Evolutionary conservation across 1,140 invertebrate species (phyloP).

Genomic region (Rhizoglyphus robini): DNA sequence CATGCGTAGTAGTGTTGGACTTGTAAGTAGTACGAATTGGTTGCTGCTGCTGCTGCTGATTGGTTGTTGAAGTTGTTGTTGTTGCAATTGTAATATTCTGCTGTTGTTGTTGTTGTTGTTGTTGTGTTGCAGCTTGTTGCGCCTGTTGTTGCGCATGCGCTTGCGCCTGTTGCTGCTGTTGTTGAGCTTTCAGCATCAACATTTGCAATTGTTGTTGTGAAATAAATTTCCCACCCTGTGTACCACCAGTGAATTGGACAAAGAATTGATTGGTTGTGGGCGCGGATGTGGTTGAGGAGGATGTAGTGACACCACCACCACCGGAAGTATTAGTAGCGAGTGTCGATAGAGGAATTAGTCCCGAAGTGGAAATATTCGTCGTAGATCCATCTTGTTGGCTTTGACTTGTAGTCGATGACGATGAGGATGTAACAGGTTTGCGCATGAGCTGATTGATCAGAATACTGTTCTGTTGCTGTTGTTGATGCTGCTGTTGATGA

Average conservation of each 20-base stretch:
- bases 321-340: too few species aligned
- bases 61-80: not conserved
- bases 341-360: too few species aligned
- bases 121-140: too few species aligned
- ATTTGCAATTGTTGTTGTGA: too few species aligned
- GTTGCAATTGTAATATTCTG: not conserved
- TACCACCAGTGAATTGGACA: too few species aligned
- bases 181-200: too few species aligned
- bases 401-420: not conserved
- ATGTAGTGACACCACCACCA: not conserved
- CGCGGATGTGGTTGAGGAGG: not conserved
- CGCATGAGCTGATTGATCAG: conserved; percentile 3
- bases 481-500: not conserved
- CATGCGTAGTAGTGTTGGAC: not conserved
- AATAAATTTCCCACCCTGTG: too few species aligned
- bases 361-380: too few species aligned
- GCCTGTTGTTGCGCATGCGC: too few species aligned
- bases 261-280: not conserved
- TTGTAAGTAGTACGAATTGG: not conserved
- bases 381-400: too few species aligned
- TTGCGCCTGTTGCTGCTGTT: too few species aligned
- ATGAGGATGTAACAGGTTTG: not conserved
- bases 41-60: not conserved
- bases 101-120: too few species aligned
- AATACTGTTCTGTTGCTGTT: conserved; percentile 10